A percentile compares a stretch with the other conserved stretches of the same genome.
Evolutionary conservation across 2,797 vertebrate species (phyloP).

Genomic region (Streptopelia turtur): DNA sequence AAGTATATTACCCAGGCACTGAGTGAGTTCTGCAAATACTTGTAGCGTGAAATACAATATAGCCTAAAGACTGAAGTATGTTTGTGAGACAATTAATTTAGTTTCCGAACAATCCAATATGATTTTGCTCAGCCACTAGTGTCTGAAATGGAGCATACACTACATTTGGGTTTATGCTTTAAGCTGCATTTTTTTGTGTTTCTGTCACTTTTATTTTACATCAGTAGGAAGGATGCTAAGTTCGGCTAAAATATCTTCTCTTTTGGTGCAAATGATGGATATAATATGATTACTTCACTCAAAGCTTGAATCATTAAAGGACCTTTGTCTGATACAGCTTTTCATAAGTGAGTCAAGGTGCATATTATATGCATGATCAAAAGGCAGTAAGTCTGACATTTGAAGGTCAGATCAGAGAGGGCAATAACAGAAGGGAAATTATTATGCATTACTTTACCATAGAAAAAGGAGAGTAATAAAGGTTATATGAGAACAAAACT

Average conservation of each 20-base stretch:
- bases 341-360: conserved; percentile 39
- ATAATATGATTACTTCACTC: conserved; percentile 46
- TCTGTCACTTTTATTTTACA: conserved; percentile 28
- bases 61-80: not conserved
- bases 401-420: conserved; percentile 72
- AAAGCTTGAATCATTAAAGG: conserved; percentile 36
- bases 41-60: not conserved
- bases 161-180: not conserved
- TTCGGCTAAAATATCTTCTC: not conserved
- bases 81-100: not conserved
- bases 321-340: conserved; percentile 48
- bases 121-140: not conserved
- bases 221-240: not conserved
- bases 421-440: conserved; percentile 40
- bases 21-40: not conserved
- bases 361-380: conserved; percentile 59
- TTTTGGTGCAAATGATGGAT: conserved; percentile 16
- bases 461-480: not conserved
- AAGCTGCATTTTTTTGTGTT: not conserved
- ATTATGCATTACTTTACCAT: conserved; percentile 31
- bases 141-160: not conserved
- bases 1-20: not conserved
- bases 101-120: not conserved
- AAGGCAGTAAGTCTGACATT: conserved; percentile 67
- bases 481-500: not conserved